Base-by-base conservation (phyloP, 2,888 invertebrate genomes). In the Rotaria magnacalcarata region DNA sequence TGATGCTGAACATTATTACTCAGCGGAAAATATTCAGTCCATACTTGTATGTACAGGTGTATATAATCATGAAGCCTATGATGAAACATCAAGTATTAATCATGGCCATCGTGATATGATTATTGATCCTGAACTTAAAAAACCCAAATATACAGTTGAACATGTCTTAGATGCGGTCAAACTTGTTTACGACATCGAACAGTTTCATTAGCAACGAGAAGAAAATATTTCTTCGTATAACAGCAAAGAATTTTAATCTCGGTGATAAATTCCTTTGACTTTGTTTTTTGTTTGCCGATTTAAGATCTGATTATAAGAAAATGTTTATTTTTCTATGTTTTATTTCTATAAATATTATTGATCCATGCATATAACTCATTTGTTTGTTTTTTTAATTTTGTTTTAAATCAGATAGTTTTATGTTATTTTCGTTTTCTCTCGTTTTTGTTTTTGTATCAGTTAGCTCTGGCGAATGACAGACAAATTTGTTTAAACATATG, bases 161-260 rank as follows among this genome's bases (percentile, higher is more conserved):
- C 92, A 93, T 89, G 93, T 93, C 34, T 91, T 92, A 27, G 91
- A 92, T 87, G 94, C 93, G 14, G 92, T 94, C 50, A 91, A 93
- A 88, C 89, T 92, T 43, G 92, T 93, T 50, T 92, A 92, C 88
- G 89, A 91, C 86, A 89, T 90, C 85, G 92, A 92, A 88, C 88
- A 89, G 19, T 89, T 89, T 87, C 54, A 41, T 85, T 56, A 74
- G 58, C n/a, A 60, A 60, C 8, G 7, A 24, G 24, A 56, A 54
- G 7, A 24, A 56, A 56, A 54, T 54, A 4, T 16, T 52, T 54
- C 2, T 24, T 3, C 24, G 10, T 24, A 56, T 8, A 56, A 56
- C 24, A 24, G 50, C 10, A 50, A 50, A 21, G 4, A 56, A 56
- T 56, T 21, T 6, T 54, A 56, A 56, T 56, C 24, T 56, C 24